phyloP scores from a whole-genome alignment of 2,888 invertebrate species.

The Drosophila greeni region DNA sequence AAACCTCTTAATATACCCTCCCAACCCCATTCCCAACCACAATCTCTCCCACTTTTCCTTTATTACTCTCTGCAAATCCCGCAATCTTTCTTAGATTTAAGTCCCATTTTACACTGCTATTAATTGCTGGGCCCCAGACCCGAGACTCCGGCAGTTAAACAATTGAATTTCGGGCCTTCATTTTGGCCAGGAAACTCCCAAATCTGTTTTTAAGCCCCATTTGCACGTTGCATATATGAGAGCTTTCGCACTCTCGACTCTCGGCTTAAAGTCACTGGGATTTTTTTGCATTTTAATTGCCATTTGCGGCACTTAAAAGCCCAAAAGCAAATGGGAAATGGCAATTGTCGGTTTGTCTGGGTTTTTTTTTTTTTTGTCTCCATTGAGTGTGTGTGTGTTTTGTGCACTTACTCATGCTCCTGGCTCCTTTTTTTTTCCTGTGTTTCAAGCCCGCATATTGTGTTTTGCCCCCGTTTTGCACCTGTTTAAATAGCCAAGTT shows the following conservation, averaged over 20 bases:
- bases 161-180: conserved; percentile 35
- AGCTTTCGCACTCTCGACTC: conserved; percentile 19
- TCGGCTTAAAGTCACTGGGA: conserved; percentile 31
- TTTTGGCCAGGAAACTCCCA: conserved; percentile 28
- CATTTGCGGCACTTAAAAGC: conserved; percentile 42
- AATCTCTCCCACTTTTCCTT: background rate
- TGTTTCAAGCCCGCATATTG: background rate
- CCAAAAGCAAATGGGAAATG: conserved; percentile 41
- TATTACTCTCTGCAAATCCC: background rate
- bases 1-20: too few species aligned
- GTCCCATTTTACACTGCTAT: conserved; percentile 25
- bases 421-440: conserved; percentile 35
- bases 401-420: conserved; percentile 50
- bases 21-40: background rate
- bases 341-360: conserved; percentile 30
- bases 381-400: background rate
- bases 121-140: conserved; percentile 16
- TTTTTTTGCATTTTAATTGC: conserved; percentile 41
- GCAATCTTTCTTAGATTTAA: conserved; percentile 19
- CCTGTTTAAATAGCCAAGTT: conserved; percentile 72
- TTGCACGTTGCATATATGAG: conserved; percentile 32
- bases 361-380: conserved; percentile 15
- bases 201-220: conserved; percentile 37
- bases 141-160: conserved; percentile 7
- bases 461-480: conserved; percentile 37